Evolutionary conservation across 2,888 invertebrate species (phyloP), one percentile per base, ranked within the genome.

Genomic region (Limnephilus marmoratus): DNA sequence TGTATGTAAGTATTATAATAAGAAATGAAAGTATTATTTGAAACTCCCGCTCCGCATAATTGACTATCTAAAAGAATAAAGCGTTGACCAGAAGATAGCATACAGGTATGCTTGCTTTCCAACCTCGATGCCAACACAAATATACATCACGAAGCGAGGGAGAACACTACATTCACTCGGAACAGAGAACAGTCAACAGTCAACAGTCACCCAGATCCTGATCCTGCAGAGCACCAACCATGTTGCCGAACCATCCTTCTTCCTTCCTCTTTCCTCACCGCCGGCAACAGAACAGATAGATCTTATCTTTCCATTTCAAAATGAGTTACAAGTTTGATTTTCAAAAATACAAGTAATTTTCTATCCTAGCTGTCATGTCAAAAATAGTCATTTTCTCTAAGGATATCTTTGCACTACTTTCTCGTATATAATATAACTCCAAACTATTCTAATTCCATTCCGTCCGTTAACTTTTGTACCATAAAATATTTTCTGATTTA

Each of bases 351-450:
- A 92, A 91, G 93, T 90, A 82, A 93, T 90, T 85, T 90, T 90
- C 92, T 93, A 93, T 90, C 91, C 93, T 93, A 93, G 86, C 91
- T 93, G 93, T 93, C 93, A 93, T 93, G 93, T 93, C 93, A 93
- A 93, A 93, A 93, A 93, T 93, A 93, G 92, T 93, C 89, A 88
- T 91, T 93, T 92, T 92, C 68, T 92, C 90, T 93, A 90, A 92
- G 85, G 86, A 81, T 92, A 92, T 91, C 87, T 93, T 82, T 92
- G 83, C 90, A 89, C 92, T 93, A 93, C 91, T 91, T 90, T 91
- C 45, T 45, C 91, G 83, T 92, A 90, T 91, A 90, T 85, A 92
- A 92, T 91, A 91, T 82, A 91, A 91, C 68, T 88, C 91, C 82
- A 53, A 68, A 91, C 88, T 91, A 91, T 88, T 91, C 91, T 91